Evolutionary conservation across 1,140 invertebrate genomes (phyloP), one percentile per base, ranked within the genome.

Genomic region (Sitophilus oryzae): DNA sequence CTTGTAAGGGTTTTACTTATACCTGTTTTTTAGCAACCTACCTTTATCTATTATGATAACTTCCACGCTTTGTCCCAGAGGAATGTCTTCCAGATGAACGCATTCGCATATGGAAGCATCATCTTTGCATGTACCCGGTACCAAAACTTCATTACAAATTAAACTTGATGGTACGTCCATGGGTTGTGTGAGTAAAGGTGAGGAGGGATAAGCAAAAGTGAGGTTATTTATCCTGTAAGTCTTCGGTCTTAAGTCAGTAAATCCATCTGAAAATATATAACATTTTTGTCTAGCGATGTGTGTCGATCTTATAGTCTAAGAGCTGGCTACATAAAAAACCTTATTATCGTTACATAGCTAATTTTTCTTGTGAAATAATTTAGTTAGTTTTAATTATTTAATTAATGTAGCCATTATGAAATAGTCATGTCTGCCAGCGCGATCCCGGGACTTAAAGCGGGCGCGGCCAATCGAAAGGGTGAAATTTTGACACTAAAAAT

Each of bases 41-140:
- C 84, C 84, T 80, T 82, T 79, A 73, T 86, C 81, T 20, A 84
- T 74, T 44, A 87, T 74, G 34, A 86, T 68, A 1, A 88, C 69
- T 66, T 87, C 84, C 1, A 85, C 82, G 1, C 76, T 79, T 0
- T 80, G 73, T 6, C 77, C 76, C 9, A 85, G 66, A 0, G 78
- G 77, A 5, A 86, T 71, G 19, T 77, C 68, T 47, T 83, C 76
- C 14, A 85, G 70, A 53, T 86, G 82, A 6, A 84, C 81, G 63
- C 85, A 87, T 58, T 81, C 76, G 61, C 81, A 83, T 20, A 72
- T 65, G n/a, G 73, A 68, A 2, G 69, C 67, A n/a, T n/a, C n/a
- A n/a, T n/a, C n/a, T 3, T 60, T 42, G 16, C 76, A 79, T 2
- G 71, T 67, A 18, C 58, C 49, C 0, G 70, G 71, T 11, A 62